A percentile compares a stretch with the other conserved stretches of the same genome.
phyloP scores from a whole-genome alignment of 2,113 vertebrate genomes.

The Phrynosoma blainvillii region DNA sequence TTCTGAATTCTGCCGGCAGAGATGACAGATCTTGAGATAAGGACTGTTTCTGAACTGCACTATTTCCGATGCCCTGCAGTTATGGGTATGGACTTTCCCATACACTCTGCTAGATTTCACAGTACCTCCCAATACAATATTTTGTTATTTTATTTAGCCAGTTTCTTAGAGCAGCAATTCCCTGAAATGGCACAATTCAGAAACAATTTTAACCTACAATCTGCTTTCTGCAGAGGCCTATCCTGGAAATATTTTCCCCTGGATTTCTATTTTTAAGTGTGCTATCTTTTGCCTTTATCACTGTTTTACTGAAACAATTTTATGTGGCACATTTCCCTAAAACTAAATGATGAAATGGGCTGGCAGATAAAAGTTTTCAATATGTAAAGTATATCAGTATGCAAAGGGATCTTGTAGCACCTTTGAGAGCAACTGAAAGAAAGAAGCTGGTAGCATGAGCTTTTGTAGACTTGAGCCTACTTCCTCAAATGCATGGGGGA shows the following conservation, averaged over 20 bases:
- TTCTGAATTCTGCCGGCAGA: no score
- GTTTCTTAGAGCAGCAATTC: background rate
- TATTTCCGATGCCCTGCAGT: background rate
- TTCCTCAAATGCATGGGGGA: no score
- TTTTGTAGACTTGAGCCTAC: no score
- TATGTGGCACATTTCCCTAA: background rate
- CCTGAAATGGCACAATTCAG: background rate
- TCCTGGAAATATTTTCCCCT: background rate
- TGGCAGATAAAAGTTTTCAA: background rate
- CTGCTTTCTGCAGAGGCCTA: background rate
- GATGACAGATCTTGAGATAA: no score
- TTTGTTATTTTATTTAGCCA: background rate
- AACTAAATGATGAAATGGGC: background rate
- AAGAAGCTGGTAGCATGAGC: no score
- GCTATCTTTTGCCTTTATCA: background rate
- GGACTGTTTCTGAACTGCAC: no score
- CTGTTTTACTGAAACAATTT: background rate
- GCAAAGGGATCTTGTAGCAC: no score
- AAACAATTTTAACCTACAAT: background rate
- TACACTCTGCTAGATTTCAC: no score
- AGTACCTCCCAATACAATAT: background rate
- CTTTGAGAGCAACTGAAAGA: no score
- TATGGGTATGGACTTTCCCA: background rate
- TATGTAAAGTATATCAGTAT: no score
- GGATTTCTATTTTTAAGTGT: background rate